A percentile compares a stretch with the other conserved stretches of the same genome.
Evolutionary conservation across 64 coral and sea anemone species (phyloP).

Genomic region (Hydrozoanthus tunicans): DNA sequence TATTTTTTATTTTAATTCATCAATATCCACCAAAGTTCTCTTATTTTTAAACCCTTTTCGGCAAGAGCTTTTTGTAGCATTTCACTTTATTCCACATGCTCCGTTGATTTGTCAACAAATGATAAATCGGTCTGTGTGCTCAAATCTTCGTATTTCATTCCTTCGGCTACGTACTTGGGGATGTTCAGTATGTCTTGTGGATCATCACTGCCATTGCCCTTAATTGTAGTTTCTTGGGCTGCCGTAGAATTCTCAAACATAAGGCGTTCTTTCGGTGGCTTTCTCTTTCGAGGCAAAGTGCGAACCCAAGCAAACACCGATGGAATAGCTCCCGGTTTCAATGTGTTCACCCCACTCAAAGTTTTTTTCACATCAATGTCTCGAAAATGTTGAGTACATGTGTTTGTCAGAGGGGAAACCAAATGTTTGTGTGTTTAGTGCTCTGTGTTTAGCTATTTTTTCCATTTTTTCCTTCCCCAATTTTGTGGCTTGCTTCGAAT

Average conservation of each 20-base stretch:
- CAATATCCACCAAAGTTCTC: constrained; percentile 18
- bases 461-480: background rate
- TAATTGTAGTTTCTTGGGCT: constrained; percentile 23
- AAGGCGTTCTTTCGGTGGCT: constrained; percentile 42
- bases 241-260: constrained; percentile 17
- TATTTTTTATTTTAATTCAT: constrained; percentile 31
- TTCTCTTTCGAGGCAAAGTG: constrained; percentile 70
- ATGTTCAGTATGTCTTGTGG: constrained; percentile 25
- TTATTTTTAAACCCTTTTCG: constrained; percentile 31
- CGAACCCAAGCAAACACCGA: constrained; percentile 69
- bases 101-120: constrained; percentile 29
- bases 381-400: constrained; percentile 61
- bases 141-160: constrained; percentile 16
- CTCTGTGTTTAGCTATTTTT: constrained; percentile 41
- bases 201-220: constrained; percentile 13
- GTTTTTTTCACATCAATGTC: constrained; percentile 42
- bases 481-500: background rate
- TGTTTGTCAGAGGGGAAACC: constrained; percentile 12
- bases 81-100: constrained; percentile 9
- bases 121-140: constrained; percentile 12
- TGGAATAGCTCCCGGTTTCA: constrained; percentile 51
- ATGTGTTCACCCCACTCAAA: constrained; percentile 20
- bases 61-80: constrained; percentile 12
- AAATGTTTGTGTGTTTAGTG: constrained; percentile 42
- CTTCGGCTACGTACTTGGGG: constrained; percentile 9